Evolutionary conservation across 2,888 invertebrate species (phyloP), one percentile per base, ranked within the genome.

Genomic region (Cerastis rubricosa): DNA sequence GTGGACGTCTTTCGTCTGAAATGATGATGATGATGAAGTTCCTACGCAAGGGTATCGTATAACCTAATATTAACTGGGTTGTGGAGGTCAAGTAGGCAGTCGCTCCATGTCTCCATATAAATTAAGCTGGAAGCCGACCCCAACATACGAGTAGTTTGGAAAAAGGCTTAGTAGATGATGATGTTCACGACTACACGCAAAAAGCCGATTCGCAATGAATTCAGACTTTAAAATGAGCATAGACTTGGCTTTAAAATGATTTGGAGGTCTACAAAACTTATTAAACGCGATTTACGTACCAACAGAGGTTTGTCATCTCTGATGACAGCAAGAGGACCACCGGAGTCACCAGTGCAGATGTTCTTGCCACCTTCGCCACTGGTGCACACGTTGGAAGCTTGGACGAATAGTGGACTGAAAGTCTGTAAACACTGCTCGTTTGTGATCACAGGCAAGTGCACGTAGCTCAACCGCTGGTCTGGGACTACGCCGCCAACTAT

Each of bases 321-420:
- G 14, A 6, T 59, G 29, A 81, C 79, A 3, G 88, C 81, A 11
- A 95, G 90, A 19, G 95, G 95, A 7, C 95, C 94, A 7, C 95
- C 94, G 11, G 94, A 95, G 85, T 95, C 94, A 6, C 95, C 94
- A 5, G 84, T 73, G 83, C 95, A 94, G 14, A 89, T 89, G 71
- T 90, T 86, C 12, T 67, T 74, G 14, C 88, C 87, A 0, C 89
- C 89, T 25, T 85, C 22, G 1, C 92, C 91, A 49, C 93, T 93
- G 71, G 91, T 91, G 84, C 93, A 95, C 61, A 94, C 87, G 88
- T 94, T 92, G 51, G 88, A 86, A 6, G 81, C 17, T 9, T 89
- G 91, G 14, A 95, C 17, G 51, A 90, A 73, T 12, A 1, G 85
- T 9, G 40, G 2, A 2, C 91, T 92, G 84, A 91, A 94, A 74